Evolutionary conservation across 2,888 invertebrate genomes (phyloP).

Genomic region (Lasioglossum oenotherae): DNA sequence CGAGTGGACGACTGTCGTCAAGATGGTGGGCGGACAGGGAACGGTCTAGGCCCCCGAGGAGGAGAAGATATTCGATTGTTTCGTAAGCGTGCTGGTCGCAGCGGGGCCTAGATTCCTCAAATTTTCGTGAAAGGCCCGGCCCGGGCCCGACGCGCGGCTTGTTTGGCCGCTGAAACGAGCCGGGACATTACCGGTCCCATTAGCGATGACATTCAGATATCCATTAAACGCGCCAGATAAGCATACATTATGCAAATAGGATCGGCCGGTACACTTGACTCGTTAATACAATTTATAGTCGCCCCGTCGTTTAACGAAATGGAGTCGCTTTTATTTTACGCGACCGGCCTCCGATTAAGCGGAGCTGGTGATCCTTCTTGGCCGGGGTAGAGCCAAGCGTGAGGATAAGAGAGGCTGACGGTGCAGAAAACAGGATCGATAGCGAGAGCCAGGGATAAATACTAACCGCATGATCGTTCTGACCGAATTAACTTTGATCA

Average conservation of each 20-base stretch:
- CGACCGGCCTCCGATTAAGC: slow-evolving; percentile 37
- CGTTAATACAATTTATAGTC: slow-evolving; percentile 68
- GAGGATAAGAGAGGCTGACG: slow-evolving; percentile 50
- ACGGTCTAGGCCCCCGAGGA: neutral
- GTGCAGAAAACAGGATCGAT: slow-evolving; percentile 46
- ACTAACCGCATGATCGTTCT: slow-evolving; percentile 22
- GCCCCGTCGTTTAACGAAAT: slow-evolving; percentile 47
- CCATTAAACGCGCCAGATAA: slow-evolving; percentile 67
- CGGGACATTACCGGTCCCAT: slow-evolving; percentile 61
- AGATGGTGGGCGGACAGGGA: slow-evolving; percentile 25
- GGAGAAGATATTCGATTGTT: slow-evolving; percentile 21
- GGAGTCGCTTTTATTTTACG: slow-evolving; percentile 56
- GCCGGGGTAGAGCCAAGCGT: slow-evolving; percentile 13
- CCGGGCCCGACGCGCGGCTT: neutral
- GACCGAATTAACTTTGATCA: slow-evolving; percentile 23
- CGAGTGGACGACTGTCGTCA: neutral
- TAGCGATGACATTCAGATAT: slow-evolving; percentile 67
- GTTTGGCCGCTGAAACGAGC: slow-evolving; percentile 35
- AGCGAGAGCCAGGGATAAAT: slow-evolving; percentile 24
- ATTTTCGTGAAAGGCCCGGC: slow-evolving; percentile 49
- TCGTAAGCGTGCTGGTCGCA: slow-evolving; percentile 24
- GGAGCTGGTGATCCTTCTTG: slow-evolving; percentile 50
- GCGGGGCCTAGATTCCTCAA: slow-evolving; percentile 52
- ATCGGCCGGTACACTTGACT: slow-evolving; percentile 49
- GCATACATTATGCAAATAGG: slow-evolving; percentile 68